phyloP scores from a whole-genome alignment of 2,113 vertebrate genomes.

The Ophthalmolycus amberensis region DNA sequence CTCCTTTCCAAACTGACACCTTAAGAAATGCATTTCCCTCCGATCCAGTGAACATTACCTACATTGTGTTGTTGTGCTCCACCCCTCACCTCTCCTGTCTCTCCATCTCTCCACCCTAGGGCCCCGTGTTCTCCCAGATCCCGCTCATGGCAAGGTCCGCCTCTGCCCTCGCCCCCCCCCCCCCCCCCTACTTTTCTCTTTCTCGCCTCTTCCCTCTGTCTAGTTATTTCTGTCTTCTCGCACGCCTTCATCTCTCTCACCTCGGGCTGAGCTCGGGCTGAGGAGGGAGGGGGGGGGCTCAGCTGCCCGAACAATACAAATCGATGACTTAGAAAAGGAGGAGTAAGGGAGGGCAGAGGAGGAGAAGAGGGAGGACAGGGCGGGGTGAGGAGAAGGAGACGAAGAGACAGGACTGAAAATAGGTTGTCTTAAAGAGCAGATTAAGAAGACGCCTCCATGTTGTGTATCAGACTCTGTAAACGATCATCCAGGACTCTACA shows the following conservation, averaged over 20 bases:
- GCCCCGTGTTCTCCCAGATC: conserved; percentile 51
- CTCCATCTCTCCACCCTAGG: conserved; percentile 42
- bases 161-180: conserved; percentile 29
- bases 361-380: conserved; percentile 11
- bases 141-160: conserved; percentile 64
- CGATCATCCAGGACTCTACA: conserved; percentile 9
- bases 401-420: conserved; percentile 45
- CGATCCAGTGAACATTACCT: neutral
- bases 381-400: conserved; percentile 39
- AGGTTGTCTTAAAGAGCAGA: conserved; percentile 29
- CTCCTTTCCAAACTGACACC: neutral
- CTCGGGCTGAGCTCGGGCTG: conserved; percentile 60
- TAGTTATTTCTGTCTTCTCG: conserved; percentile 69
- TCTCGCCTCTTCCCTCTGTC: conserved; percentile 50
- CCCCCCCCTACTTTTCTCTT: conserved; percentile 39
- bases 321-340: conserved; percentile 75
- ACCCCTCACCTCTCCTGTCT: conserved; percentile 43
- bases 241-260: conserved; percentile 58
- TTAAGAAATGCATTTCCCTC: conserved; percentile 1
- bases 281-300: conserved; percentile 67
- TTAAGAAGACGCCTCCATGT: conserved; percentile 6
- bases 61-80: conserved; percentile 39
- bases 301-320: conserved; percentile 81
- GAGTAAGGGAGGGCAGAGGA: neutral
- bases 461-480: neutral